Base-by-base conservation (phyloP, 1,140 invertebrate genomes). In the Adoxophyes honmai region DNA sequence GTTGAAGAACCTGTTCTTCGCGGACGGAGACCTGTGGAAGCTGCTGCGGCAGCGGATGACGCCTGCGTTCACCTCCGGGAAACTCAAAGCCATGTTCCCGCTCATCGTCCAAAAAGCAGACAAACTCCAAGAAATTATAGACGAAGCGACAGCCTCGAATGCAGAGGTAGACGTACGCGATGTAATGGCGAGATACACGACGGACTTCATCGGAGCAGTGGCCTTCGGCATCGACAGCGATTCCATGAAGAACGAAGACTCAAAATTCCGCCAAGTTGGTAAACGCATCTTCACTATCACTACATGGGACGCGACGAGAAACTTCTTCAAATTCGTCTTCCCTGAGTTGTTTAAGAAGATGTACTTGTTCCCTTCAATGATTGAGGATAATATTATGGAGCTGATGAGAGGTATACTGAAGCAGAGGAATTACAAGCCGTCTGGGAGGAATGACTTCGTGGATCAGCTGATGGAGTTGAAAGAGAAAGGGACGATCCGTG, bases 11-110 rank as follows among this genome's bases (percentile, higher is more conserved):
- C n/a, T n/a, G n/a, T n/a, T n/a, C n/a, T n/a, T n/a, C n/a, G n/a
- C 10, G 10, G 52, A 54, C 15, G 52, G 52, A 1, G 52, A 54
- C 9, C 33, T 37, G 3, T 56, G 54, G 35, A 16, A 78, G 53
- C 58, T 73, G 15, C 57, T 88, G 0, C 66, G 90, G 39, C 66
- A 44, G 4, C n/a, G n/a, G n/a, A n/a, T n/a, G n/a, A n/a, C n/a
- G n/a, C n/a, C n/a, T n/a, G n/a, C n/a, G n/a, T n/a, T n/a, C n/a
- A n/a, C n/a, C n/a, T n/a, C n/a, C n/a, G n/a, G n/a, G n/a, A n/a
- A n/a, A n/a, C n/a, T n/a, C n/a, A n/a, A n/a, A n/a, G n/a, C n/a
- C n/a, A n/a, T n/a, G n/a, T n/a, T n/a, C n/a, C n/a, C n/a, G n/a
- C 58, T 75, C 11, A 64, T 86, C 15, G 51, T 68, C 9, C 51